Conservation (phyloP, 2,797 vertebrate species). For the Pempheris klunzingeri region DNA sequence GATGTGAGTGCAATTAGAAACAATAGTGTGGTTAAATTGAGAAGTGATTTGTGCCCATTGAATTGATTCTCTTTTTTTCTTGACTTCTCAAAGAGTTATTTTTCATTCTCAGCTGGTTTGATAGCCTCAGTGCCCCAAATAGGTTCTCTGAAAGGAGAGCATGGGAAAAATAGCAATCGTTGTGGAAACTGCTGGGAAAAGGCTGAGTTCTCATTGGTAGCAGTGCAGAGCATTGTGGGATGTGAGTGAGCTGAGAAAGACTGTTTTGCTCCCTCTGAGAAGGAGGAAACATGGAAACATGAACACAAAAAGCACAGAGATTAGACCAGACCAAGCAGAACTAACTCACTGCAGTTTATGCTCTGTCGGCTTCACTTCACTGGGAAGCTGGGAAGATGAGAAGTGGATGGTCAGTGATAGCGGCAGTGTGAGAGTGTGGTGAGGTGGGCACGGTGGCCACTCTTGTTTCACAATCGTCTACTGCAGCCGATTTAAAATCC, state of each 20-base stretch:
- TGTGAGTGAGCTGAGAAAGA: conserved; percentile 60
- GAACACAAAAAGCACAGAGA: conserved; percentile 51
- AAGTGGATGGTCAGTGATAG: conserved; percentile 49
- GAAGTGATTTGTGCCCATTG: conserved; percentile 44
- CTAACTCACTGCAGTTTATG: conserved; percentile 43
- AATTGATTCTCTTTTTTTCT: conserved; percentile 43
- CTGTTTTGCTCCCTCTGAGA: conserved; percentile 63
- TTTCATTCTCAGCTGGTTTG: conserved; percentile 66
- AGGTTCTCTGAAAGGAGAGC: conserved; percentile 73
- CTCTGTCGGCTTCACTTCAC: conserved; percentile 57
- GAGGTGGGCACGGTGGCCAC: conserved; percentile 46
- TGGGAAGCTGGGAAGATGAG: conserved; percentile 65
- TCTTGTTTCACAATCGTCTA: conserved; percentile 41
- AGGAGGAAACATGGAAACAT: conserved; percentile 66
- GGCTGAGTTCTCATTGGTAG: conserved; percentile 69
- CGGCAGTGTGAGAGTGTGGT: conserved; percentile 11
- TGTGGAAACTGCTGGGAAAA: conserved; percentile 79
- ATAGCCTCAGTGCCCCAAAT: conserved; percentile 74
- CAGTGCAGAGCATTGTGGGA: conserved; percentile 72
- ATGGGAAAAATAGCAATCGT: conserved; percentile 79
- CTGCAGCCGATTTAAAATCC: conserved; percentile 60
- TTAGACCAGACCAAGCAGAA: conserved; percentile 59
- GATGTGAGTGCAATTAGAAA: conserved; percentile 33
- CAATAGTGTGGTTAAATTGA: conserved; percentile 56
- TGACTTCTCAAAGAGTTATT: conserved; percentile 52